phyloP scores from a whole-genome alignment of 2,888 invertebrate genomes.

The Megamerina dolium region DNA sequence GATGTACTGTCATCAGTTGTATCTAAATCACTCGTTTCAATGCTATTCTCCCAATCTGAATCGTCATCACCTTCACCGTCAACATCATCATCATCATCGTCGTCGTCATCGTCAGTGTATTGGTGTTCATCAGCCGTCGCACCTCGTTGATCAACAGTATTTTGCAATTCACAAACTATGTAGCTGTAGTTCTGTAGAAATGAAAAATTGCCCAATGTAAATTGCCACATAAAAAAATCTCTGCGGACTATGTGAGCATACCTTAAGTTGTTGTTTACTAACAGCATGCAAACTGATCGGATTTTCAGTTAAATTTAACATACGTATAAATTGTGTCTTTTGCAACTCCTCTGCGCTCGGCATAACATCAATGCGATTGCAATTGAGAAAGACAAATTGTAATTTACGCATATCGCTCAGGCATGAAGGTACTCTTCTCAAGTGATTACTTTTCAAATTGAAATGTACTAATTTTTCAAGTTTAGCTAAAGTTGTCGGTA shows the following conservation, averaged over 20 bases:
- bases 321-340: constrained; percentile 46
- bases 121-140: not conserved
- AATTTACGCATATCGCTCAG: constrained; percentile 50
- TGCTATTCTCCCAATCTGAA: constrained; percentile 59
- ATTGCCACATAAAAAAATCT: no score
- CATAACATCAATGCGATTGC: constrained; percentile 45
- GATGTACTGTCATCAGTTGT: constrained; percentile 57
- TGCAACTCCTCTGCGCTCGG: constrained; percentile 24
- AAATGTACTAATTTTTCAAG: constrained; percentile 57
- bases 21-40: constrained; percentile 57
- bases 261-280: no score
- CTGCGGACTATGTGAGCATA: no score
- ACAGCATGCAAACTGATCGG: no score
- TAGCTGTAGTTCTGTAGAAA: constrained; percentile 21
- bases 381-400: constrained; percentile 54
- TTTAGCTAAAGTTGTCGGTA: constrained; percentile 53
- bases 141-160: constrained; percentile 4
- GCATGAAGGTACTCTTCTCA: constrained; percentile 52
- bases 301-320: constrained; percentile 54
- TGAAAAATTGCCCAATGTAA: no score
- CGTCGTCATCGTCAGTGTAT: constrained; percentile 14
- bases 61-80: constrained; percentile 38
- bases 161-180: constrained; percentile 18
- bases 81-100: constrained; percentile 17
- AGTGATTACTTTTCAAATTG: constrained; percentile 56